Evolutionary conservation across 1,140 invertebrate species (phyloP), one percentile per base, ranked within the genome.

Genomic region (Acromyrmex heyeri): DNA sequence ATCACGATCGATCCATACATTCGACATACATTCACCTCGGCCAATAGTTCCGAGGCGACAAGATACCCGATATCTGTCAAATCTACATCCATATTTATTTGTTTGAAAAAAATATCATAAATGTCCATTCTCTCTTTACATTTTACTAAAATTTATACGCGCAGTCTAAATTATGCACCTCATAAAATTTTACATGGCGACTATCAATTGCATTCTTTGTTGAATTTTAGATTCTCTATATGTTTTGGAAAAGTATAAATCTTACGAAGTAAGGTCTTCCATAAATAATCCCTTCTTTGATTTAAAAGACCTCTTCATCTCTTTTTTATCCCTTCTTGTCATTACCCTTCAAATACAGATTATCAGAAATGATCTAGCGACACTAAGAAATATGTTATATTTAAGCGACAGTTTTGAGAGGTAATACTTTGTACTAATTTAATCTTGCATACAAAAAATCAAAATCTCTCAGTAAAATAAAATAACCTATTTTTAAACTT

Each of bases 51-150:
- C 77, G 48, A 53, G 1, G 1, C 67, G 18, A 48, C 27, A 18
- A 73, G 21, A 50, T 48, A 73, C 38, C 21, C 38, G 27, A 83
- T 75, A 62, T 75, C 14, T 50, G 57, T 73, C 79, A 62, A 48
- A 62, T 30, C 27, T 14, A 12, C n/a, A 61, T 73, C 44, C 48
- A 18, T 18, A 34, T 55, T 73, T 73, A 82, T 82, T 73, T 44
- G 55, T 48, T 82, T 30, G 34, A 59, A n/a, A 48, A 59, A 44
- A 59, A 59, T 24, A 6, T 48, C n/a, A 18, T 73, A 73, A 48
- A 59, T 30, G 5, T 48, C 18, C 16, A 44, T 65, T 53, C 34
- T 18, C 34, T 30, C 21, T 81, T 65, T 64, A 48, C 6, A 53
- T 6, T n/a, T 18, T 21, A 7, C n/a, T 1, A 27, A 79, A 55